Base-by-base conservation (phyloP, 2,888 invertebrate species). In the Serripes groenlandicus region DNA sequence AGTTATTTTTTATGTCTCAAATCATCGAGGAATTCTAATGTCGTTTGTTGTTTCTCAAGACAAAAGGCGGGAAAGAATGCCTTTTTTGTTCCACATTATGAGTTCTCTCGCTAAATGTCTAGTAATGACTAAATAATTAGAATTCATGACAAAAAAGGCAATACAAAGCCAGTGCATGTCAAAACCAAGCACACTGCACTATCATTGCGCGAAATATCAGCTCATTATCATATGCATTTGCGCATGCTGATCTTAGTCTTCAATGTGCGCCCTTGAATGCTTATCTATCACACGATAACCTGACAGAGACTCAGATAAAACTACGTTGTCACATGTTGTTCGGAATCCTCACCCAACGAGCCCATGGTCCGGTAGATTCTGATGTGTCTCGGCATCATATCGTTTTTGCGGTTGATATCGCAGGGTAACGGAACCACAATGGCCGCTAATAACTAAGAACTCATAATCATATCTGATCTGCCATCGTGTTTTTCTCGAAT, bases 81-180 rank as follows among this genome's bases (percentile, higher is more conserved):
- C 58, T 73, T 70, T 78, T 75, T 73, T 78, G 78, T 83, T 75
- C 37, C 54, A 42, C 66, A 71, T 78, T 82, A 78, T 78, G 82
- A 78, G 62, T 75, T 78, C 78, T 78, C 78, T 28, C 42, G 58
- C 82, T 81, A 85, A 85, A 76, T 75, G 81, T 68, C 64, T 76
- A 69, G 78, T 85, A 85, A 85, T 76, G 78, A 85, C 72, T 85
- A 78, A 76, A 81, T 85, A 76, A 85, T 85, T 73, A 78, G 58
- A 56, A 62, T 42, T 64, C 62, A 69, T 78, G 73, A 81, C 76
- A 81, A 85, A 78, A 78, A 75, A 78, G 11, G 72, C 81, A 81
- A 64, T 66, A 81, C 75, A n/a, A n/a, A n/a, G n/a, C n/a, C n/a
- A n/a, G n/a, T n/a, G n/a, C n/a, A n/a, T n/a, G n/a, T n/a, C n/a